Evolutionary conservation across 2,888 invertebrate genomes (phyloP).

Genomic region (Apamea crenata): DNA sequence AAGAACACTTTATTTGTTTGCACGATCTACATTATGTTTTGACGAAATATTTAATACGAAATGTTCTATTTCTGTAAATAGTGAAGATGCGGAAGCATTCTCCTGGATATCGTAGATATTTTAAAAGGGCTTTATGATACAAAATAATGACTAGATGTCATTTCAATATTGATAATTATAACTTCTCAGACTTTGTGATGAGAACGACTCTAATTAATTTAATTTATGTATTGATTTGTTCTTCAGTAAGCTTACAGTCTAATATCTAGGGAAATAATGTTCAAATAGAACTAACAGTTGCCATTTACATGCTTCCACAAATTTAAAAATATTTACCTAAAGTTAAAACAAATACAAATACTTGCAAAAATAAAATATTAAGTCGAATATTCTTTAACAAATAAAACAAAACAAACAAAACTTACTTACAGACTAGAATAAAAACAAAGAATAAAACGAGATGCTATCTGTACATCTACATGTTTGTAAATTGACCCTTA

Average conservation of each 20-base stretch:
- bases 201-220: neutral
- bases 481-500: no score
- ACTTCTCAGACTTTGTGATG: neutral
- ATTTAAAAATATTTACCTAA: neutral
- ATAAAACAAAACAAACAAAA: no score
- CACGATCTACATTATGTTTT: slow-evolving; percentile 2
- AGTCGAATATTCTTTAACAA: no score
- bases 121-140: neutral
- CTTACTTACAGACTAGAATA: no score
- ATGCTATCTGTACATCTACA: no score
- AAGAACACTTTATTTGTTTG: slow-evolving; percentile 46
- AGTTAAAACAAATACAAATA: neutral
- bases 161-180: neutral
- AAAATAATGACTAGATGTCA: neutral
- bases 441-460: no score
- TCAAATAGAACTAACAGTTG: neutral
- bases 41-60: slow-evolving; percentile 9
- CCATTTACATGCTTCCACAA: neutral
- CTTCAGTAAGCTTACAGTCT: no score
- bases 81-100: neutral
- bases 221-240: no score
- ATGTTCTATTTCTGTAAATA: slow-evolving; percentile 16
- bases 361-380: no score
- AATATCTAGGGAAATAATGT: no score
- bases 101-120: neutral